These are phyloP conservation scores for Squalus acanthias DNA, from an alignment of 2,797 vertebrate genomes.

Conservation along the genomic window DNA sequence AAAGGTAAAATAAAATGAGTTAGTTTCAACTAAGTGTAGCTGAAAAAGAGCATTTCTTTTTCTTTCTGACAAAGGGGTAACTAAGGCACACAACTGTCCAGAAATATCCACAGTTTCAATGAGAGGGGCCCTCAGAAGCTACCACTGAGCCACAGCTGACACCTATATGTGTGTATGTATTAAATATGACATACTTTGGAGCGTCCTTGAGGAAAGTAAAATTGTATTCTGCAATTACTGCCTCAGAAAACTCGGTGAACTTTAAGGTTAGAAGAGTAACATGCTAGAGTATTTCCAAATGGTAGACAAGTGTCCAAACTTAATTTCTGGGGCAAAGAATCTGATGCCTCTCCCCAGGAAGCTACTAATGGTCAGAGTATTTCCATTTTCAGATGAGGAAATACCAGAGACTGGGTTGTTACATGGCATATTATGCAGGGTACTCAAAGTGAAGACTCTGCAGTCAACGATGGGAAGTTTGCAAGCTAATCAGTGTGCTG, in stretches of 20 bases:
- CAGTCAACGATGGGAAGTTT: not conserved
- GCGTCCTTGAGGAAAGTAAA: too few relatives aligned
- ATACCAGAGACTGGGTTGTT: not conserved
- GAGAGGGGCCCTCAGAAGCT: too few relatives aligned
- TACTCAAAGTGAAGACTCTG: not conserved
- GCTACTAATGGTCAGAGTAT: not conserved
- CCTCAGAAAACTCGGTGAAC: not conserved
- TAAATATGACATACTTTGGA: too few relatives aligned
- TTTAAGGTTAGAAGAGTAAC: not conserved
- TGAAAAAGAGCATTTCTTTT: too few relatives aligned
- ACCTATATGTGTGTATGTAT: too few relatives aligned
- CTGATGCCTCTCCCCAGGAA: not conserved
- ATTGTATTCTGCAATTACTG: too few relatives aligned
- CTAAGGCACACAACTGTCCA: too few relatives aligned
- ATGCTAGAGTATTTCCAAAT: not conserved
- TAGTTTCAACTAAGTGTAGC: too few relatives aligned
- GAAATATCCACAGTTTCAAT: too few relatives aligned
- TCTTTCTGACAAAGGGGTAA: too few relatives aligned
- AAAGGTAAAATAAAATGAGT: too few relatives aligned
- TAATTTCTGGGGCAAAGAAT: not conserved
- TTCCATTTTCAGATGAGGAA: slow-evolving; percentile 28
- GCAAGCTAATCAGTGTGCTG: not conserved
- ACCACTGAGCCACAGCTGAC: too few relatives aligned
- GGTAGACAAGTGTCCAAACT: not conserved
- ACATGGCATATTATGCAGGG: not conserved